phyloP scores from a whole-genome alignment of 1,140 invertebrate genomes.

The Sminthurides bifidus region DNA sequence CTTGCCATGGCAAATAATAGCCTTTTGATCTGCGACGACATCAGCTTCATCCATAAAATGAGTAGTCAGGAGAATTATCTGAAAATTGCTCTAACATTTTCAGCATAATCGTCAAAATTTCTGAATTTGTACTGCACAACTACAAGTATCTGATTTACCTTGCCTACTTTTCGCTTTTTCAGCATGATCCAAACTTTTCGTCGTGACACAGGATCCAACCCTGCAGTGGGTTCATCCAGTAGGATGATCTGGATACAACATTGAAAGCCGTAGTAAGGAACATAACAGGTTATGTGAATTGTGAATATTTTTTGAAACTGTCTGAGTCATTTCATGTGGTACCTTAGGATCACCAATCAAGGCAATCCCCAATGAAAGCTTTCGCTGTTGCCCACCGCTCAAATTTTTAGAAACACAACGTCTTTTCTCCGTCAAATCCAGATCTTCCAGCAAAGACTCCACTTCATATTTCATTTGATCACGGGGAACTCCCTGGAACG shows the following conservation, averaged over 20 bases:
- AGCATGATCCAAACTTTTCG: conserved; percentile 69
- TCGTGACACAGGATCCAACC: conserved; percentile 72
- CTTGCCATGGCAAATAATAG: conserved; percentile 45
- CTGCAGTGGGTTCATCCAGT: conserved; percentile 75
- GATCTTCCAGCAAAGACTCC: too few species aligned
- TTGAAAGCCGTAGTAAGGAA: not conserved
- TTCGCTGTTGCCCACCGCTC: too few species aligned
- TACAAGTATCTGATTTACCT: conserved; percentile 38
- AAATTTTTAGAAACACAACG: too few species aligned
- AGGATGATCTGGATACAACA: conserved; percentile 54
- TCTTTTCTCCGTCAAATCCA: too few species aligned
- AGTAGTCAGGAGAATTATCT: conserved; percentile 44
- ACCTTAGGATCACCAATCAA: conserved; percentile 65
- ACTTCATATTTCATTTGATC: too few species aligned
- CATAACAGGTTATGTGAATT: not conserved
- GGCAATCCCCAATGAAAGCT: conserved; percentile 46
- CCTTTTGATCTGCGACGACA: conserved; percentile 47
- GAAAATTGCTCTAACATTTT: conserved; percentile 39
- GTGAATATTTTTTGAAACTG: not conserved
- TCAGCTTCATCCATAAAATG: conserved; percentile 52
- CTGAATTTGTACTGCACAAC: not conserved
- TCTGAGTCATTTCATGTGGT: too few species aligned
- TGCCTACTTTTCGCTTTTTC: conserved; percentile 58
- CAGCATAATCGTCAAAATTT: conserved; percentile 19
- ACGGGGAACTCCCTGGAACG: too few species aligned